Conservation (phyloP, 2,888 invertebrate genomes). For the Gymnosoma rotundatum region DNA sequence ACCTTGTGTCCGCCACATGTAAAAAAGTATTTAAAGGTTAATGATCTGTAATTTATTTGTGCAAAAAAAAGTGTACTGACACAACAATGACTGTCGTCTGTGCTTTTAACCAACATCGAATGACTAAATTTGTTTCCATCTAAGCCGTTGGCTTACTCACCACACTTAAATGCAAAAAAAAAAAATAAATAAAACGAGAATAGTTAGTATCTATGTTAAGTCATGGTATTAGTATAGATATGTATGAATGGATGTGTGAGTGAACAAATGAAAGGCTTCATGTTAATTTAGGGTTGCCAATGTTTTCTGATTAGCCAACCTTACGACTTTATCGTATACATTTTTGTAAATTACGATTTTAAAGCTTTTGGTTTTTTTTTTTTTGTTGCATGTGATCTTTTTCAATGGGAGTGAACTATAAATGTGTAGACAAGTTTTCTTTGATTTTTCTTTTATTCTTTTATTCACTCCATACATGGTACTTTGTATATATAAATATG, state of each 20-base stretch:
- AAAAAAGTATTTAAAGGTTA: slow-evolving; percentile 79
- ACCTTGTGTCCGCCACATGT: slow-evolving; percentile 79
- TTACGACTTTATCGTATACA: neutral
- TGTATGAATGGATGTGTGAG: neutral
- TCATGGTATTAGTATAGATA: slow-evolving; percentile 3
- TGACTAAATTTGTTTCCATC: slow-evolving; percentile 43
- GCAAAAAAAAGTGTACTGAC: slow-evolving; percentile 50
- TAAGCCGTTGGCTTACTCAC: slow-evolving; percentile 50
- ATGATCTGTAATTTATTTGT: slow-evolving; percentile 77
- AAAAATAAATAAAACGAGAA: slow-evolving; percentile 17
- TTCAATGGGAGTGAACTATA: neutral
- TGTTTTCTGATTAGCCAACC: neutral
- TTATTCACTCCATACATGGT: neutral
- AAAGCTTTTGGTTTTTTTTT: neutral
- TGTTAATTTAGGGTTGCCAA: slow-evolving; percentile 56
- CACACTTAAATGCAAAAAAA: slow-evolving; percentile 22
- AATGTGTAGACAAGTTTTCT: neutral
- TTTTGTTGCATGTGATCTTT: slow-evolving; percentile 9
- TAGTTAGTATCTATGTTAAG: slow-evolving; percentile 37
- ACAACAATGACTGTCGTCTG: slow-evolving; percentile 45
- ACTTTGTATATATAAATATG: neutral
- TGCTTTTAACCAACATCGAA: slow-evolving; percentile 41
- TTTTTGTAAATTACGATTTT: neutral
- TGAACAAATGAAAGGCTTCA: slow-evolving; percentile 53
- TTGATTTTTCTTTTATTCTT: slow-evolving; percentile 15